Base-by-base conservation (phyloP, 2,888 invertebrate genomes). In the Theodoxus fluviatilis region DNA sequence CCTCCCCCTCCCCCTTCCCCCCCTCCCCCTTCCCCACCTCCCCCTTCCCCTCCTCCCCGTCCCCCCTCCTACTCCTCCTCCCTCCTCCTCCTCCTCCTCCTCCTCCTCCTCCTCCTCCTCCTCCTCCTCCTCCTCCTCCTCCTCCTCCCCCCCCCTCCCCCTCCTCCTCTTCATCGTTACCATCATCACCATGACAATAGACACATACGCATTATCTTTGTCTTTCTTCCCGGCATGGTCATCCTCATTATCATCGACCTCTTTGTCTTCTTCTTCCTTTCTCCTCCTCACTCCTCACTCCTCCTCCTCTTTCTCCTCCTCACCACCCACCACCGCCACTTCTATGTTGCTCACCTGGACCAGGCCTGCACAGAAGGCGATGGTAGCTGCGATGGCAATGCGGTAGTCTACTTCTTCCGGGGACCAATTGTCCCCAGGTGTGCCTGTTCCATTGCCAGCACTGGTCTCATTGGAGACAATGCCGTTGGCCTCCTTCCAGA, bases 381-480 rank as follows among this genome's bases (percentile, higher is more conserved):
- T 74, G 1, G 78, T 77, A 0, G 82, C 77, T 0, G 80, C 83
- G n/a, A 81, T 72, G 18, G 78, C 76, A 47, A 83, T 74, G 67
- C 89, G 94, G 90, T 73, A 73, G 47, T 38, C 38, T 0, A 70
- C 65, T 57, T 77, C 77, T 9, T 73, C 70, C 3, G 57, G 61
- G 6, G 25, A 47, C 57, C 37, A 67, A 4, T 22, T 63, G 2
- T 37, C 37, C 12, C n/a, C n/a, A n/a, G n/a, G n/a, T n/a, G n/a
- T n/a, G n/a, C n/a, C n/a, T n/a, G n/a, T n/a, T n/a, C n/a, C n/a
- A n/a, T n/a, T n/a, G n/a, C n/a, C n/a, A n/a, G n/a, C n/a, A n/a
- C n/a, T n/a, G n/a, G n/a, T n/a, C n/a, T 31, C 43, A 7, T 49
- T 12, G 33, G 37, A 67, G 33, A 64, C 69, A 1, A 72, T 2